Evolutionary conservation across 1,140 invertebrate species (phyloP), one percentile per base, ranked within the genome.

Genomic region (Pectinophora gossypiella): DNA sequence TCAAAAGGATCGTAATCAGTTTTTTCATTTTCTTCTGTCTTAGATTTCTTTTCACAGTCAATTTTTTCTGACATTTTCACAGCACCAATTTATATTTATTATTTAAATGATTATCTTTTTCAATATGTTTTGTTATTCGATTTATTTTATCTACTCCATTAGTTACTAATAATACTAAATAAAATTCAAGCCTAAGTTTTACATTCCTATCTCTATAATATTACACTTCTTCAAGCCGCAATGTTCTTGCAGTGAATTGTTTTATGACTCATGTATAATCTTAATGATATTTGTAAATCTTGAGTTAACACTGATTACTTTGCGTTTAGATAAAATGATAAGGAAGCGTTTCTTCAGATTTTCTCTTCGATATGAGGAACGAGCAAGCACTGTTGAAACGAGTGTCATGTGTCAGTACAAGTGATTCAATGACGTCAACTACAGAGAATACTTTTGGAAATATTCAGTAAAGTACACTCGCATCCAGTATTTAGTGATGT

Each of bases 1-100:
- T 93, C 92, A 59, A 92, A 93, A 0, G 93, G 93, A 72, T 91
- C 75, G 63, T 94, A 94, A 1, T 90, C 89, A 59, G 88, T 87
- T 51, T 72, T 61, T 10, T 72, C 64, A 47, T 16, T 48, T 23
- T 35, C 51, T 51, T 23, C 65, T 49, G n/a, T 59, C 61, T 53
- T 19, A 12, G 27, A 18, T 13, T 48, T 48, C 46, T 40, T 54
- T 12, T 19, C 42, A 40, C 36, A 2, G 16, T 6, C 15, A 1
- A 15, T 40, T 3, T 16, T 40, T 2, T 40, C 7, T 40, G 2
- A 3, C 7, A 27, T n/a, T n/a, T n/a, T n/a, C n/a, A 1, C 6
- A 7, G 27, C 27, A 32, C 27, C 27, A 2, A n/a, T 32, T 32
- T 32, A 12, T n/a, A 32, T 32, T 7, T n/a, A 32, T 32, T 7